Base-by-base conservation (phyloP, 2,797 vertebrate genomes). In the Coranthus polyacanthus region DNA sequence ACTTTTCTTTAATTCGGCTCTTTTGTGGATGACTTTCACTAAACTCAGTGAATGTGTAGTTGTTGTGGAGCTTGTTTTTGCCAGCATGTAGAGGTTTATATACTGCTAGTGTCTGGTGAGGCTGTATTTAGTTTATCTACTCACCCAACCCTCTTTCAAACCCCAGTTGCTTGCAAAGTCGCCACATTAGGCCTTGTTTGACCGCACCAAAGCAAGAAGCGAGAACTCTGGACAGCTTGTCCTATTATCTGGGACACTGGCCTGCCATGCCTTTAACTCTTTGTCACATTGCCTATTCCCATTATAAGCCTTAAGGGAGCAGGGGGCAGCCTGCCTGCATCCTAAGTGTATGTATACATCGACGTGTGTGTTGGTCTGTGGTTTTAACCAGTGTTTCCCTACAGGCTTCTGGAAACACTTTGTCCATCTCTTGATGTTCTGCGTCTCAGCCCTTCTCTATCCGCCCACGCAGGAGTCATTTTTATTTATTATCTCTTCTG, bases 401-500 rank as follows among this genome's bases (percentile, higher is more conserved):
- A 49, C 68, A 81, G 89, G 81, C 79, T 86, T 77, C 75, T 82
- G 68, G 61, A 79, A 84, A 84, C 83, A 82, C 88, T 85, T 85
- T 87, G 89, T 91, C 84, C 83, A 72, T 89, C 88, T 82, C 85
- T 82, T 86, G 84, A 83, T 87, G 80, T 70, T 68, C 64, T 12
- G 70, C 6, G 61, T 54, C 72, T 64, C 50, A 68, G 78, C 75
- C 79, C 72, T 79, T 83, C 85, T 84, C 53, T 75, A 59, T 68
- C 75, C 62, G 22, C 89, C 85, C 86, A 87, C 81, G 80, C 83
- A 65, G 76, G 65, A 88, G 75, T 91, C 89, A 78, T 90, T 91
- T 87, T 91, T 90, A 91, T 93, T 92, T 91, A 92, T 92, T 90
- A 84, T 88, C 85, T 83, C 46, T 47, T 75, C 68, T 88, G 91